Conservation (phyloP, 1,140 invertebrate genomes). For the Trachymyrmex cornetzi region DNA sequence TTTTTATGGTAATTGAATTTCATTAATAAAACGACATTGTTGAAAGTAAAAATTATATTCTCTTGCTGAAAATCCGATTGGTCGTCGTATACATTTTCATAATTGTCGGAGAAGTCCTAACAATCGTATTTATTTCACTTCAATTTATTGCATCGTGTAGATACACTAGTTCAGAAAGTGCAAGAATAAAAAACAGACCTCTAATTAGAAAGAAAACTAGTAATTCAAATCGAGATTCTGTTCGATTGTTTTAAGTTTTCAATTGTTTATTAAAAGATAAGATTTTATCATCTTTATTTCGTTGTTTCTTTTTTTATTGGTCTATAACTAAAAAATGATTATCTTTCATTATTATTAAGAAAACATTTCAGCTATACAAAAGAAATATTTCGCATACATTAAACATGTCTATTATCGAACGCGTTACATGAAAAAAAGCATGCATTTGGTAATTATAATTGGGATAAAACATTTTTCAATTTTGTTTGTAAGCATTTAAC, state of each 20-base stretch:
- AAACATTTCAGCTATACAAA: background rate
- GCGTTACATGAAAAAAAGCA: background rate
- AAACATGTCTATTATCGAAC: background rate
- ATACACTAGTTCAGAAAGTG: no score
- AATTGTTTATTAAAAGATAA: background rate
- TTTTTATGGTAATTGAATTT: slow-evolving; percentile 20
- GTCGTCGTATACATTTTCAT: background rate
- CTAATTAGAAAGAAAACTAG: background rate
- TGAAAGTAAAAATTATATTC: background rate
- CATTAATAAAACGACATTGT: background rate
- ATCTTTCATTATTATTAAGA: background rate
- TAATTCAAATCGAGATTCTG: background rate
- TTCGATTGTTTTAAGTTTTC: background rate
- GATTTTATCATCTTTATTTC: background rate
- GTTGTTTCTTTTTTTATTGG: background rate
- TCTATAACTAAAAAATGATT: background rate
- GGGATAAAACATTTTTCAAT: background rate
- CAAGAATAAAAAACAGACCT: no score
- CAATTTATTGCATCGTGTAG: no score
- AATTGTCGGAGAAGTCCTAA: background rate
- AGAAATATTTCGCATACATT: background rate
- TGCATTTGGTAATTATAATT: slow-evolving; percentile 23
- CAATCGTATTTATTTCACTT: no score
- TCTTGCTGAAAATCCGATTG: background rate
- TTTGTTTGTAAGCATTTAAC: slow-evolving; percentile 15